Conservation (phyloP, 2,888 invertebrate genomes). For the Pteria penguin region DNA sequence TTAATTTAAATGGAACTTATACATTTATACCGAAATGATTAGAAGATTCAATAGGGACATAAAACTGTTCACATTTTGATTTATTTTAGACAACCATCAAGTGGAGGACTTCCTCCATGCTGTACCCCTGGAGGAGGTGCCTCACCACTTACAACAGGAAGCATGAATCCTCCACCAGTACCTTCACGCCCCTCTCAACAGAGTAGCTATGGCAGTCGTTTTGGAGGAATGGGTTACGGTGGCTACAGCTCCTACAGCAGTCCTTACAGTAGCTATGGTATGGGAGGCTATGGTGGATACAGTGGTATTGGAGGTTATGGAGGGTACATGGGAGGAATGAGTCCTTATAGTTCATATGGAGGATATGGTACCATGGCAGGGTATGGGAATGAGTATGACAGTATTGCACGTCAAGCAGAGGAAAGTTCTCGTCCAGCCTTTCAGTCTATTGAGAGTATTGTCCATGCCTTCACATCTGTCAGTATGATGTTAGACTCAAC, state of each 20-base stretch:
- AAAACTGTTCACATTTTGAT: no score
- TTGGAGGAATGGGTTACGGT: conserved; percentile 53
- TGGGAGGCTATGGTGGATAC: conserved; percentile 43
- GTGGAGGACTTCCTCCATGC: conserved; percentile 36
- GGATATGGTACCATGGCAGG: conserved; percentile 55
- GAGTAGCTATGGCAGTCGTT: conserved; percentile 50
- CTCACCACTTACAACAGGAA: conserved; percentile 42
- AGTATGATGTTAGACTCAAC: conserved; percentile 98
- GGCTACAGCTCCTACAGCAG: conserved; percentile 56
- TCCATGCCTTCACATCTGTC: conserved; percentile 94
- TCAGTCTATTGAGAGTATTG: conserved; percentile 95
- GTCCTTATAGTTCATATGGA: conserved; percentile 44
- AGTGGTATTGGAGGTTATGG: conserved; percentile 50
- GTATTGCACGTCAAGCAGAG: conserved; percentile 91
- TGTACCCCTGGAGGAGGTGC: conserved; percentile 36
- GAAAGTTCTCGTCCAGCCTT: conserved; percentile 95
- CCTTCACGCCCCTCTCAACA: conserved; percentile 55
- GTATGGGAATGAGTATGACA: conserved; percentile 56
- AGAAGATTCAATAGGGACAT: no score
- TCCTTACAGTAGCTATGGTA: conserved; percentile 46
- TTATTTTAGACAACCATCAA: conserved; percentile 7
- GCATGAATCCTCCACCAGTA: conserved; percentile 58
- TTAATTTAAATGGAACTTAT: no score
- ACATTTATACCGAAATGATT: no score
- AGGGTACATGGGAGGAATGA: conserved; percentile 48